These are phyloP conservation scores for Anniella stebbinsi DNA, from an alignment of 2,797 vertebrate genomes.

Conservation along the genomic window DNA sequence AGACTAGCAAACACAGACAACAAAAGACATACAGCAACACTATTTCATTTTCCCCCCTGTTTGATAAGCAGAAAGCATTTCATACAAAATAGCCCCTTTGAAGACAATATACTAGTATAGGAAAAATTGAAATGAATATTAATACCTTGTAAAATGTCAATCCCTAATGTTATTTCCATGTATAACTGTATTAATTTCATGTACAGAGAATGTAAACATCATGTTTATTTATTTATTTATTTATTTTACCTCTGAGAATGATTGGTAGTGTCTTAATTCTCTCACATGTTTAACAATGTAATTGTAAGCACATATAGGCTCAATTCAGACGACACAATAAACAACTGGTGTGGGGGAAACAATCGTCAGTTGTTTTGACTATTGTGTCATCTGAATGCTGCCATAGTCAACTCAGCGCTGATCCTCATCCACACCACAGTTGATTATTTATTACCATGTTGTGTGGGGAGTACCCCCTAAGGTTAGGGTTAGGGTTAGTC, in stretches of 20 bases:
- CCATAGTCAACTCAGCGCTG: too few relatives aligned
- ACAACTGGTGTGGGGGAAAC: too few relatives aligned
- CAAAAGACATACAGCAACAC: background rate
- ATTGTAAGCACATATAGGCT: too few relatives aligned
- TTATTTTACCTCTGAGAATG: background rate
- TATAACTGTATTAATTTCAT: background rate
- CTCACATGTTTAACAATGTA: background rate
- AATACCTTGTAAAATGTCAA: background rate
- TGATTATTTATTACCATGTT: too few relatives aligned
- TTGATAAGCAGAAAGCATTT: conserved; percentile 18
- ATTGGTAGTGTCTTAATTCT: background rate
- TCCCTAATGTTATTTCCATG: background rate
- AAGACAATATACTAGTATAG: background rate
- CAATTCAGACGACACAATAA: too few relatives aligned
- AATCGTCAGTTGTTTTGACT: too few relatives aligned
- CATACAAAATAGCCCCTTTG: conserved; percentile 5
- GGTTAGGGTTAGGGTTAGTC: too few relatives aligned
- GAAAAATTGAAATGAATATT: background rate
- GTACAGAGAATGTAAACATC: fast-evolving
- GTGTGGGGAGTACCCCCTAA: too few relatives aligned
- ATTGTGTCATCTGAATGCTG: too few relatives aligned
- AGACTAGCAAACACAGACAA: background rate
- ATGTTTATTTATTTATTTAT: background rate
- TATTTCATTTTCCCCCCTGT: conserved; percentile 12
- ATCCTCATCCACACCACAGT: too few relatives aligned